Base-by-base conservation (phyloP, 2,888 invertebrate genomes). In the Tinea pellionella region DNA sequence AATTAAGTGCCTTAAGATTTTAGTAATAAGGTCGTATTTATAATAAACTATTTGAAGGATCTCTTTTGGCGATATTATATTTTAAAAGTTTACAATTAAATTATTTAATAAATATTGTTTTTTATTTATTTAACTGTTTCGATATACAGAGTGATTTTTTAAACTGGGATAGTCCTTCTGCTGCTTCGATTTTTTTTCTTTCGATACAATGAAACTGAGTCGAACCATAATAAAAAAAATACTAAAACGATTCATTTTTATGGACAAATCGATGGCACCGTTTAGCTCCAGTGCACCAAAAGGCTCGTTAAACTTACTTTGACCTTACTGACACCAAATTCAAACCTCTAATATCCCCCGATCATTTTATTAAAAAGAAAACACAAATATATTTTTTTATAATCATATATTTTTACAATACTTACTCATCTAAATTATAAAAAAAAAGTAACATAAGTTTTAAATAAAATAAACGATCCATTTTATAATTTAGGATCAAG, bases 351-450 rank as follows among this genome's bases (percentile, higher is more conserved):
- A n/a, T n/a, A n/a, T n/a, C n/a, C n/a, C n/a, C n/a, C n/a, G n/a
- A n/a, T n/a, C n/a, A n/a, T n/a, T n/a, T 12, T 37, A n/a, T 9
- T 6, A 6, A 37, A 37, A 37, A 37, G 2, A n/a, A 37, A 37
- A 37, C 37, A 37, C 37, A 37, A n/a, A n/a, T n/a, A n/a, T 37
- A 69, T 69, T 73, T 37, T 37, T 37, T 37, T 6, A 37, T 37
- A 37, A 71, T 75, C 13, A 60, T 74, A 77, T 81, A 80, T 79
- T 76, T 80, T 79, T 81, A 82, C 80, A 82, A 72, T 77, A 72
- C 85, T 85, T 86, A 86, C 60, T 59, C 62, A 76, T 84, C 84
- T 37, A 37, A 37, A 6, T 15, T 30, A 24, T 15, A 24, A 29
- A 24, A 55, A 55, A 18, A 55, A n/a, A 13, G 11, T 19, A n/a